A percentile compares a stretch with the other conserved stretches of the same genome.
These are phyloP conservation scores for Biston stratarius DNA, from an alignment of 2,888 invertebrate genomes.

Conservation along the genomic window DNA sequence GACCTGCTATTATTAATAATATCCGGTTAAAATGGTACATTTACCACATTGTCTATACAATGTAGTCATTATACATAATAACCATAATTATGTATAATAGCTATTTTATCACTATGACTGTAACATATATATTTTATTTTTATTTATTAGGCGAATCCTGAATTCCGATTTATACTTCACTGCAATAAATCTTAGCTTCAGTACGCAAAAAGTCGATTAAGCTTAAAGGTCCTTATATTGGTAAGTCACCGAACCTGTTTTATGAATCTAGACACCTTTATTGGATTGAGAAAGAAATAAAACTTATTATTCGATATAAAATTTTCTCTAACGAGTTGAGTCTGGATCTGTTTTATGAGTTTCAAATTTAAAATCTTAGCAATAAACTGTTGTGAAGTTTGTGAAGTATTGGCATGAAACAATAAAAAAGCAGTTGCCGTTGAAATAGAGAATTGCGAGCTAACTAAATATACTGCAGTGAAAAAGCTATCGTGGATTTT, in stretches of 20 bases:
- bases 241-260: conserved; percentile 22
- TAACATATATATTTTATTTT: too few relatives aligned
- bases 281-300: conserved; percentile 34
- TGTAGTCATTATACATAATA: too few relatives aligned
- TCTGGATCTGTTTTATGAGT: conserved; percentile 33
- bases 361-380: conserved; percentile 32
- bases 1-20: too few relatives aligned
- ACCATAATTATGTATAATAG: too few relatives aligned
- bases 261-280: conserved; percentile 19
- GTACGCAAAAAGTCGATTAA: background rate
- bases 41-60: too few relatives aligned
- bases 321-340: conserved; percentile 31
- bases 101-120: too few relatives aligned
- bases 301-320: conserved; percentile 33
- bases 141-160: too few relatives aligned
- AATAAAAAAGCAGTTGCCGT: conserved; percentile 37
- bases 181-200: too few relatives aligned
- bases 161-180: too few relatives aligned
- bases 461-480: background rate
- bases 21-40: too few relatives aligned
- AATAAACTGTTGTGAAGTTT: conserved; percentile 39
- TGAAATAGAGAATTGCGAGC: conserved; percentile 12
- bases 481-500: background rate
- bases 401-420: conserved; percentile 44
- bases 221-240: background rate